A percentile compares a stretch with the other conserved stretches of the same genome.
Conservation (phyloP, 2,797 vertebrate species). For the Balearica regulorum region DNA sequence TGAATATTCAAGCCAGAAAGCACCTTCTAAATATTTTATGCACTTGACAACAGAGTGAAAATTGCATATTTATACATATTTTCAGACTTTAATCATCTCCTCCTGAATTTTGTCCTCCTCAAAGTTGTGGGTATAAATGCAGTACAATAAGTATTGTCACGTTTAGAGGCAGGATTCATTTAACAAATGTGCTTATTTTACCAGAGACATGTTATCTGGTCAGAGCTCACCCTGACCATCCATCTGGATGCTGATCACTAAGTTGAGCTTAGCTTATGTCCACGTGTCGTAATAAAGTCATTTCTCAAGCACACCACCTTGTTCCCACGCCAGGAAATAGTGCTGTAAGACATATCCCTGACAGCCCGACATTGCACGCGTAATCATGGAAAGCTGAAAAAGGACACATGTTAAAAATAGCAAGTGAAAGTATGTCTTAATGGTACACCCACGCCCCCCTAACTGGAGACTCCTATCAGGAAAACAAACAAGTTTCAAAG, state of each 20-base stretch:
- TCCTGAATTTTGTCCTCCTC: background rate
- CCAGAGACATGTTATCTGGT: background rate
- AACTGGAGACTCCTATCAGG: background rate
- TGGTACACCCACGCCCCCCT: background rate
- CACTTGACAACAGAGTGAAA: background rate
- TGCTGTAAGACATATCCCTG: background rate
- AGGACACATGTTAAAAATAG: background rate
- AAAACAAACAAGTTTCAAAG: background rate
- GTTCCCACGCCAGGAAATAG: background rate
- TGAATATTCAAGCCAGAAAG: background rate
- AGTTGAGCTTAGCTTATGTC: background rate
- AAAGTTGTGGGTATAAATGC: background rate
- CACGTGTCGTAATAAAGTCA: background rate
- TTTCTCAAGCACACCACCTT: background rate
- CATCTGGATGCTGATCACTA: background rate
- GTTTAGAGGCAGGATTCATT: background rate
- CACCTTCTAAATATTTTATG: background rate
- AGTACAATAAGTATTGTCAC: background rate
- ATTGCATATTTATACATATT: background rate
- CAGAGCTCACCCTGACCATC: accelerated
- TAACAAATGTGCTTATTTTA: background rate
- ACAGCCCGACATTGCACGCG: background rate
- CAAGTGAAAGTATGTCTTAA: background rate
- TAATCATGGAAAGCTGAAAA: background rate
- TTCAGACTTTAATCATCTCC: background rate